phyloP scores from a whole-genome alignment of 2,797 vertebrate species.

The Neostethus bicornis region DNA sequence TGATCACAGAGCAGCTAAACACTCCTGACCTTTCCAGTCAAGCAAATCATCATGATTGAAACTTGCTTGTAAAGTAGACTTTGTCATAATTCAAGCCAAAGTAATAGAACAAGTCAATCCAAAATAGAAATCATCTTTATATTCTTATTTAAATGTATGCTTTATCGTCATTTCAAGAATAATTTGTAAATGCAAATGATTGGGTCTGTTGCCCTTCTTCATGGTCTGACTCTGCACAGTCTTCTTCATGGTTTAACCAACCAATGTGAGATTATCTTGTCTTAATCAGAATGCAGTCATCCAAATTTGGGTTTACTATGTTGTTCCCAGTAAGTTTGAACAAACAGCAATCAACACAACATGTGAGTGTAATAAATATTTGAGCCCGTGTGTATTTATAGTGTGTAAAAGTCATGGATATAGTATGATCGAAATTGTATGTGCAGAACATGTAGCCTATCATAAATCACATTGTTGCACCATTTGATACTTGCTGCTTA shows the following conservation, averaged over 20 bases:
- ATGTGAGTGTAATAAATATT: slow-evolving; percentile 54
- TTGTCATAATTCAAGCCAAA: not conserved
- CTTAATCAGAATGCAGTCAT: not conserved
- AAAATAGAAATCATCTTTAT: not conserved
- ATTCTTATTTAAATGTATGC: too few species aligned
- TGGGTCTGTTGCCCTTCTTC: too few species aligned
- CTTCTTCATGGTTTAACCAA: not conserved
- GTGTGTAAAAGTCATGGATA: slow-evolving; percentile 31
- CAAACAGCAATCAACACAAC: slow-evolving; percentile 14
- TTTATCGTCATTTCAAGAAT: too few species aligned
- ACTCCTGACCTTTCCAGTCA: not conserved
- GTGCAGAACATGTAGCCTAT: slow-evolving; percentile 47
- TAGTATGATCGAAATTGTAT: slow-evolving; percentile 29
- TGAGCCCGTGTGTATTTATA: slow-evolving; percentile 57
- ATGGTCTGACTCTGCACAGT: not conserved
- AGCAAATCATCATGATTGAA: not conserved
- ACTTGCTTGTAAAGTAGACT: not conserved
- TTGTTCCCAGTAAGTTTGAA: not conserved
- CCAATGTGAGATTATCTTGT: not conserved
- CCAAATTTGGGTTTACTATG: slow-evolving; percentile 2
- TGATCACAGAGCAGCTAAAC: not conserved
- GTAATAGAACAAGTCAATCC: not conserved
- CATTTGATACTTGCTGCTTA: slow-evolving; percentile 54
- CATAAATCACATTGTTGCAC: slow-evolving; percentile 53
- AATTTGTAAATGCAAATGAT: too few species aligned